Evolutionary conservation across 2,797 vertebrate genomes (phyloP).

Genomic region (Rhodeus uyekii): DNA sequence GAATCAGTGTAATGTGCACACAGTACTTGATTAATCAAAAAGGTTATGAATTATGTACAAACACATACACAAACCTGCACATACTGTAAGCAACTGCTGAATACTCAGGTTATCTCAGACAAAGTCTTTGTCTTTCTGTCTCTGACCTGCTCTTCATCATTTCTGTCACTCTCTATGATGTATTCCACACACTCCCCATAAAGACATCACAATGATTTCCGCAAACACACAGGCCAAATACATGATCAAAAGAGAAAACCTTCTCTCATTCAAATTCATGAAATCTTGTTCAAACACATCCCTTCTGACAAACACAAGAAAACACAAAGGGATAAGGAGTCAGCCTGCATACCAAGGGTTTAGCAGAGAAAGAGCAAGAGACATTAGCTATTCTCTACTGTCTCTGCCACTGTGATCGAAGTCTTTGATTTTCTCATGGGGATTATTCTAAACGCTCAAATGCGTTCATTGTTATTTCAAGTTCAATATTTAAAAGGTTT

Average conservation of each 20-base stretch:
- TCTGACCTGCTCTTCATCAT: slow-evolving; percentile 12
- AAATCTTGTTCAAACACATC: slow-evolving; percentile 38
- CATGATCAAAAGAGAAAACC: slow-evolving; percentile 13
- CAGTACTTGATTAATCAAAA: not conserved
- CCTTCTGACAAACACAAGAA: slow-evolving; percentile 44
- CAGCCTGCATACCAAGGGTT: slow-evolving; percentile 18
- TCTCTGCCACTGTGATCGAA: not conserved
- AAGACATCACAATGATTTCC: slow-evolving; percentile 26
- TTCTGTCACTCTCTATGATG: slow-evolving; percentile 10
- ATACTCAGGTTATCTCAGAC: not conserved
- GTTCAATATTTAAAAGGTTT: not conserved
- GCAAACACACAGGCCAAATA: slow-evolving; percentile 39
- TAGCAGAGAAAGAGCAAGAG: not conserved
- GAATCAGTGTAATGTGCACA: not conserved
- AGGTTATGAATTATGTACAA: not conserved
- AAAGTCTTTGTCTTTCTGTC: slow-evolving; percentile 8
- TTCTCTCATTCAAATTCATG: slow-evolving; percentile 44
- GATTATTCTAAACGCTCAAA: not conserved
- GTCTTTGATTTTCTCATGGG: slow-evolving; percentile 11
- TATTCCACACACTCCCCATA: slow-evolving; percentile 28
- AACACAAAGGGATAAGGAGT: slow-evolving; percentile 34
- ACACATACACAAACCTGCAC: slow-evolving; percentile 12
- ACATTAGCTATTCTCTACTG: not conserved
- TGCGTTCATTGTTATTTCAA: not conserved
- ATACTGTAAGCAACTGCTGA: not conserved